Evolutionary conservation across 2,113 vertebrate genomes (phyloP).

Genomic region (Recurvirostra avosetta): DNA sequence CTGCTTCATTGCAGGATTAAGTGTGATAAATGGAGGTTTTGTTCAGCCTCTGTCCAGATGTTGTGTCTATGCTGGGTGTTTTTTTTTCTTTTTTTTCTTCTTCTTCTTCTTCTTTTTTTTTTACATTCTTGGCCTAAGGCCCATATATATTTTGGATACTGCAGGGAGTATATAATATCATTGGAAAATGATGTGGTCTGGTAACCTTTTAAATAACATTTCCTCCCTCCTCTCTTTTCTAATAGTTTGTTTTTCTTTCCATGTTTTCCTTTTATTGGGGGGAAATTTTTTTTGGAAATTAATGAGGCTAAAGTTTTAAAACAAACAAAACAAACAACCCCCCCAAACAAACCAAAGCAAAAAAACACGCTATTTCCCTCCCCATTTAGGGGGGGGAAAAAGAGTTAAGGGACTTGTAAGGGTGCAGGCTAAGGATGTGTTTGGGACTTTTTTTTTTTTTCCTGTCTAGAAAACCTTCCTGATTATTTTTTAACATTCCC

Average conservation of each 20-base stretch:
- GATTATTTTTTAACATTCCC: constrained; percentile 58
- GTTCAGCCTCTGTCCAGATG: constrained; percentile 98
- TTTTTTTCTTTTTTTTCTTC: constrained; percentile 81
- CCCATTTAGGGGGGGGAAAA: neutral
- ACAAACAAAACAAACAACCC: constrained; percentile 45
- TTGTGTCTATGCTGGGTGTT: constrained; percentile 87
- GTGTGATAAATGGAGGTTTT: constrained; percentile 98
- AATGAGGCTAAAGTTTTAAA: constrained; percentile 74
- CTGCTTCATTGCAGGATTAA: constrained; percentile 90
- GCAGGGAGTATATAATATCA: constrained; percentile 99
- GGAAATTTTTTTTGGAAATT: constrained; percentile 73
- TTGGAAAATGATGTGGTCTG: constrained; percentile 99
- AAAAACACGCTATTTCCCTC: neutral
- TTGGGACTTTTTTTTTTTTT: constrained; percentile 20
- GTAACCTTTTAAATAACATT: constrained; percentile 99
- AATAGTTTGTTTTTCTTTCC: constrained; percentile 99
- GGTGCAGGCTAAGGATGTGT: constrained; percentile 44
- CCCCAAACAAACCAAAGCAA: neutral
- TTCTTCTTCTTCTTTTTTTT: constrained; percentile 76
- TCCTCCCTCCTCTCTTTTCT: constrained; percentile 98
- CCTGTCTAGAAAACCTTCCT: constrained; percentile 71
- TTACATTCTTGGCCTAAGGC: constrained; percentile 92
- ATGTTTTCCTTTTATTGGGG: constrained; percentile 98
- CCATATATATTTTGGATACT: constrained; percentile 99
- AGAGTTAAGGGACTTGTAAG: constrained; percentile 59